Percentiles rank a stretch among this genome's conserved stretches.
Evolutionary conservation across 2,797 vertebrate genomes (phyloP).

Genomic region (Neosilurus mollespiculum): DNA sequence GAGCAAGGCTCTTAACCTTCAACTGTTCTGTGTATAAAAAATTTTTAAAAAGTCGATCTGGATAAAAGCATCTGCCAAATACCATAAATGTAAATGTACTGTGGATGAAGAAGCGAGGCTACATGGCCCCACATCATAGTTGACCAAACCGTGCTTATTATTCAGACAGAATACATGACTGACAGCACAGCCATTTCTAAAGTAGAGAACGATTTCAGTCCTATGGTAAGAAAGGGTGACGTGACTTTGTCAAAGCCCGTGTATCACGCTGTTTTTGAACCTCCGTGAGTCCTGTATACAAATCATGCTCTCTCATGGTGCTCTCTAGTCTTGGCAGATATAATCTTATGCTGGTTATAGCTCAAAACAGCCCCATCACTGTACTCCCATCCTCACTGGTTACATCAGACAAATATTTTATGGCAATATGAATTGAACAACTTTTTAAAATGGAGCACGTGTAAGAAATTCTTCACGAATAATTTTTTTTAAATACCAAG

Average conservation of each 20-base stretch:
- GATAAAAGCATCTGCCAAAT: neutral
- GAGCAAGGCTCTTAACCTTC: neutral
- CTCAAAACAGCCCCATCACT: neutral
- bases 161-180: neutral
- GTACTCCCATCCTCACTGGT: neutral
- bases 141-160: neutral
- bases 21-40: neutral
- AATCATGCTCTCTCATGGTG: neutral
- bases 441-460: conserved; percentile 26
- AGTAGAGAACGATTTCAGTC: neutral
- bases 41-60: neutral
- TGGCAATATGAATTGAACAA: conserved; percentile 19
- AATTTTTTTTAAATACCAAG: conserved; percentile 38
- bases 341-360: neutral
- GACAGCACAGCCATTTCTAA: neutral
- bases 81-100: neutral
- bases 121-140: neutral
- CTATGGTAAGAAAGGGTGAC: neutral
- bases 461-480: conserved; percentile 35
- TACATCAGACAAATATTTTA: neutral
- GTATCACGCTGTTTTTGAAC: neutral
- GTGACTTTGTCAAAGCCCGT: neutral
- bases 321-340: neutral
- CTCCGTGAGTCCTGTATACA: neutral
- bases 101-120: neutral